Percentiles rank a stretch among this genome's conserved stretches.
Conservation (phyloP, 2,797 vertebrate genomes). For the Nothura maculosa region DNA sequence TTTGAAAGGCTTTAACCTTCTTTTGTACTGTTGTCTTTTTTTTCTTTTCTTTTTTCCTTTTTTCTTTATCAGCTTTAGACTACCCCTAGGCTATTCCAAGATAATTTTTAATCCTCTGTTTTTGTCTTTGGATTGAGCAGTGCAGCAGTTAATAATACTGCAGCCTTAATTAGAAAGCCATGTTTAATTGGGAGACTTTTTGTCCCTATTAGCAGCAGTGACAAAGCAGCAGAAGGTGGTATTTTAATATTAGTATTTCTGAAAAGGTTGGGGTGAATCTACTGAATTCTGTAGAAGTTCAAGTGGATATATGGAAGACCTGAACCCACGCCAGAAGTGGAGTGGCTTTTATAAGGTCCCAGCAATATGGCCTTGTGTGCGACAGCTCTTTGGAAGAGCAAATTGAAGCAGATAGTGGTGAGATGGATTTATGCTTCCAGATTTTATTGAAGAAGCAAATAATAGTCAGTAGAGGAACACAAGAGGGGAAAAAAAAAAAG, state of each 20-base stretch:
- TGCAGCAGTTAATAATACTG: constrained; percentile 26
- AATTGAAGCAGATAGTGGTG: not conserved
- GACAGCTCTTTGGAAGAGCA: not conserved
- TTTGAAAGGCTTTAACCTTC: not conserved
- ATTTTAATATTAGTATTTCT: constrained; percentile 39
- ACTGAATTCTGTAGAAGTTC: constrained; percentile 13
- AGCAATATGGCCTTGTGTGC: not conserved
- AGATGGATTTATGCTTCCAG: not conserved
- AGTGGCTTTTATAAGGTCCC: constrained; percentile 21
- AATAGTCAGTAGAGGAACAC: not conserved
- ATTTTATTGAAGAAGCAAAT: constrained; percentile 3
- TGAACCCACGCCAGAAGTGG: not conserved
- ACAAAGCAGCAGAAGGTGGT: constrained; percentile 25
- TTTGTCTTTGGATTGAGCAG: constrained; percentile 24
- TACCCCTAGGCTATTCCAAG: not conserved
- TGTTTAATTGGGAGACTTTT: constrained; percentile 46
- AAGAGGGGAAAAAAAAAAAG: not conserved
- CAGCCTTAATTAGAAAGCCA: constrained; percentile 55
- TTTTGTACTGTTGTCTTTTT: not conserved
- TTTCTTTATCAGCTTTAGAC: constrained; percentile 21
- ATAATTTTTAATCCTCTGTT: constrained; percentile 43
- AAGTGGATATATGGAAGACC: not conserved
- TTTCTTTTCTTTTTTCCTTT: constrained; percentile 30
- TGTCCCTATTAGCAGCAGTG: constrained; percentile 41
- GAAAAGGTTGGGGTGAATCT: not conserved